phyloP scores from a whole-genome alignment of 2,888 invertebrate species.

The Hydriomena furcata region DNA sequence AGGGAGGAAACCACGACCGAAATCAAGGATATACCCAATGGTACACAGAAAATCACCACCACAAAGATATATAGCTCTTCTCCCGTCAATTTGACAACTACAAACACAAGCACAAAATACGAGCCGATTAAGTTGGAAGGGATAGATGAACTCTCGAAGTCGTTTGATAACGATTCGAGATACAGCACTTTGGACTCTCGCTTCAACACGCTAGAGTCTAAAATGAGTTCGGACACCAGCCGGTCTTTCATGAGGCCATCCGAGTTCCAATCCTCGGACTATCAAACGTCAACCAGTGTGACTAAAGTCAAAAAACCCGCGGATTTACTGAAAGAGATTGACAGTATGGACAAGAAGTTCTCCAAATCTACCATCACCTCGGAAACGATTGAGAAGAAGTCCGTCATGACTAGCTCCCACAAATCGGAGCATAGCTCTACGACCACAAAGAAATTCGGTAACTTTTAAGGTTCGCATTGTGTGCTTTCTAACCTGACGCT shows the following conservation, averaged over 20 bases:
- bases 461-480: conserved; percentile 59
- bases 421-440: conserved; percentile 83
- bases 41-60: conserved; percentile 81
- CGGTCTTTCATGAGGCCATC: conserved; percentile 79
- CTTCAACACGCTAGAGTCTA: conserved; percentile 73
- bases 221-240: conserved; percentile 75
- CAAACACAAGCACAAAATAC: conserved; percentile 76
- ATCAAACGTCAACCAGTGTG: conserved; percentile 54
- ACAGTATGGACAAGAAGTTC: conserved; percentile 86
- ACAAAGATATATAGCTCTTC: conserved; percentile 84
- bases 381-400: conserved; percentile 87
- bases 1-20: conserved; percentile 80
- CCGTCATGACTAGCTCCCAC: conserved; percentile 85
- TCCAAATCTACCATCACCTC: conserved; percentile 87
- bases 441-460: conserved; percentile 82
- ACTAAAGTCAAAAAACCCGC: conserved; percentile 64
- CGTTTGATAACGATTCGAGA: conserved; percentile 77
- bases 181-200: conserved; percentile 76
- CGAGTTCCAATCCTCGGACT: conserved; percentile 73
- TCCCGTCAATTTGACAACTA: conserved; percentile 77
- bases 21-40: conserved; percentile 81
- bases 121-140: conserved; percentile 76
- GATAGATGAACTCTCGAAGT: conserved; percentile 78
- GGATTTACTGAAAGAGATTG: conserved; percentile 75
- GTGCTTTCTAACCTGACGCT: conserved; percentile 10